Evolutionary conservation across 2,888 invertebrate species (phyloP), one percentile per base, ranked within the genome.

Genomic region (Lymantria dispar): DNA sequence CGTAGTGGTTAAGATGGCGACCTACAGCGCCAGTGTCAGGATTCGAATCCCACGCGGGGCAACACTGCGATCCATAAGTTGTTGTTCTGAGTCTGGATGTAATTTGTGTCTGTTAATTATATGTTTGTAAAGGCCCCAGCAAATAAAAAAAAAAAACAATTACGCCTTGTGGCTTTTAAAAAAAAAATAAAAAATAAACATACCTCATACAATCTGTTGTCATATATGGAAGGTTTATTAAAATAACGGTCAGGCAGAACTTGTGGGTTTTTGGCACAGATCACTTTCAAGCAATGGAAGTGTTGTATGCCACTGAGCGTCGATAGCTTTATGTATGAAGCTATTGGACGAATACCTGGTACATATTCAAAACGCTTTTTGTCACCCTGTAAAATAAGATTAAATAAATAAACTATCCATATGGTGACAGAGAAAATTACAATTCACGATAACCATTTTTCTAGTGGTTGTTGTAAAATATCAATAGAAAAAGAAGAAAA

Each of bases 261-360:
- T 7, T 73, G 56, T 0, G 80, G 76, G 30, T 78, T 58, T 15
- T 74, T 48, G 0, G 69, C 59, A 56, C 77, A 73, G 9, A 91
- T 37, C 9, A 88, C 82, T 43, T 78, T 83, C 0, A 90, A 56
- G n/a, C 78, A 74, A 30, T 78, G 74, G 10, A 55, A 58, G 15
- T 90, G 90, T 36, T 89, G 83, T 0, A 58, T 48, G 0, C 22
- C 11, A 0, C 68, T 76, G 0, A 91, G 62, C 0, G 73, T 53
- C 0, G 90, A 91, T 2, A 80, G 29, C 50, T 79, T 86, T 0
- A 78, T 81, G 60, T 76, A 83, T 0, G 58, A 74, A 0, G 81
- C 78, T 0, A 54, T 0, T 0, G 61, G 47, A 0, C 67, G 63
- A 0, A 80, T 36, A 1, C 85, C 82, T 2, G 88, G 83, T 0